These are phyloP conservation scores for Lutraria rhynchaena DNA, from an alignment of 1,140 invertebrate genomes.

Conservation along the genomic window DNA sequence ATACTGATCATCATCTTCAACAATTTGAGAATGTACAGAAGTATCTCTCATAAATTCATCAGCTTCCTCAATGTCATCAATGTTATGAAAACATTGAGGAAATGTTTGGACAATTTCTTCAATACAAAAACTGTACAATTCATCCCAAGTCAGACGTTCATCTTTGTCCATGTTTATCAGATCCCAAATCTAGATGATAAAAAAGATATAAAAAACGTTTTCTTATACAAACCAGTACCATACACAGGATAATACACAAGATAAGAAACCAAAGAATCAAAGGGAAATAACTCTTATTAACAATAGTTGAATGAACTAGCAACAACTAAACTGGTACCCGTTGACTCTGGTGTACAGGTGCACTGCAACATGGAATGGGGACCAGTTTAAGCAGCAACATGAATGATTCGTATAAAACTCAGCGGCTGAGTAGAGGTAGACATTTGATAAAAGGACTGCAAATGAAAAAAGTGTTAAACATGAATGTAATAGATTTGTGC, in stretches of 20 bases:
- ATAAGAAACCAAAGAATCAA: background rate
- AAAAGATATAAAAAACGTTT: background rate
- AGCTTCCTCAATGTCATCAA: background rate
- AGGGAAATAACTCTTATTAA: background rate
- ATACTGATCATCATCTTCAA: background rate
- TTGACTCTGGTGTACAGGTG: background rate
- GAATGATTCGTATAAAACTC: too few relatives aligned
- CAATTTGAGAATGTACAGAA: background rate
- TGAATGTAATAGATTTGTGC: too few relatives aligned
- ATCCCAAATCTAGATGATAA: slow-evolving; percentile 57
- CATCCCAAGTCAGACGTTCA: slow-evolving; percentile 57
- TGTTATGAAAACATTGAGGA: slow-evolving; percentile 24
- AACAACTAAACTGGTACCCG: background rate
- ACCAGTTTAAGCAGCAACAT: background rate
- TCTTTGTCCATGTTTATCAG: slow-evolving; percentile 61
- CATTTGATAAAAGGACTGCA: too few relatives aligned
- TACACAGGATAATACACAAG: background rate
- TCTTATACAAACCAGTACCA: background rate
- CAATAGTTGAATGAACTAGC: background rate
- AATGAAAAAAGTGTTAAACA: too few relatives aligned
- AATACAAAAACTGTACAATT: slow-evolving; percentile 65
- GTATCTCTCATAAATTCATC: too few relatives aligned
- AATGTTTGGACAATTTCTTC: slow-evolving; percentile 59
- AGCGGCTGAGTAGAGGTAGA: too few relatives aligned
- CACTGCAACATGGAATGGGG: background rate